Percentiles rank a stretch among this genome's conserved stretches.
These are phyloP conservation scores for Lemur catta DNA, from an alignment of 2,797 vertebrate species.

Conservation along the genomic window DNA sequence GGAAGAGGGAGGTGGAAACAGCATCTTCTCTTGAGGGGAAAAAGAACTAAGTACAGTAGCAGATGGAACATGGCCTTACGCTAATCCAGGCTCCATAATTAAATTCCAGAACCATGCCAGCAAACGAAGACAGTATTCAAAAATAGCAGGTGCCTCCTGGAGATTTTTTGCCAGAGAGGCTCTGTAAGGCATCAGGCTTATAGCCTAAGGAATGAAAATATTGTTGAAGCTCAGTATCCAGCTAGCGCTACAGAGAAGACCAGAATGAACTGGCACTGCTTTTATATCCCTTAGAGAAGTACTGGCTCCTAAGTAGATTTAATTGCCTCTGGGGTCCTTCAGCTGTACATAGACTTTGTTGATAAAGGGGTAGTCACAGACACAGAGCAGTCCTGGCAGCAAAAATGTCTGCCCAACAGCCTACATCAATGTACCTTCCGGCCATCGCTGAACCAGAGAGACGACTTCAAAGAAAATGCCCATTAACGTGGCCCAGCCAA, in stretches of 20 bases:
- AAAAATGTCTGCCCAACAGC: background rate
- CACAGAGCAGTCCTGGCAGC: background rate
- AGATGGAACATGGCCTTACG: conserved; percentile 71
- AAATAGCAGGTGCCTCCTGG: conserved; percentile 66
- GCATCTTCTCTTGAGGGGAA: conserved; percentile 55
- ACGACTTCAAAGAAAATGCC: background rate
- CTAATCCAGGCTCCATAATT: conserved; percentile 71
- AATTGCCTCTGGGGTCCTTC: background rate
- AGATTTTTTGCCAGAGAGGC: conserved; percentile 53
- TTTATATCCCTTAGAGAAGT: background rate
- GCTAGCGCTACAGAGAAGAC: background rate
- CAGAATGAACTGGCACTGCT: background rate
- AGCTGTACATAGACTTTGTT: conserved; percentile 15
- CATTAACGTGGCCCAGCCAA: background rate
- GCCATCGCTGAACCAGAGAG: background rate
- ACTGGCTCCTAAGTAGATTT: background rate
- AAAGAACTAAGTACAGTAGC: conserved; percentile 59
- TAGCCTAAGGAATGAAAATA: conserved; percentile 7
- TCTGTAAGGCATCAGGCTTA: conserved; percentile 42
- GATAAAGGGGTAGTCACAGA: background rate
- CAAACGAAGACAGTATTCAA: conserved; percentile 54
- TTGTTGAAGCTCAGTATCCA: background rate
- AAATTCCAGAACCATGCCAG: conserved; percentile 61
- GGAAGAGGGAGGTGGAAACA: conserved; percentile 29
- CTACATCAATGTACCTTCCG: background rate